Percentiles rank a stretch among this genome's conserved stretches.
Conservation (phyloP, 2,888 invertebrate genomes). For the Periphyllus acericola region DNA sequence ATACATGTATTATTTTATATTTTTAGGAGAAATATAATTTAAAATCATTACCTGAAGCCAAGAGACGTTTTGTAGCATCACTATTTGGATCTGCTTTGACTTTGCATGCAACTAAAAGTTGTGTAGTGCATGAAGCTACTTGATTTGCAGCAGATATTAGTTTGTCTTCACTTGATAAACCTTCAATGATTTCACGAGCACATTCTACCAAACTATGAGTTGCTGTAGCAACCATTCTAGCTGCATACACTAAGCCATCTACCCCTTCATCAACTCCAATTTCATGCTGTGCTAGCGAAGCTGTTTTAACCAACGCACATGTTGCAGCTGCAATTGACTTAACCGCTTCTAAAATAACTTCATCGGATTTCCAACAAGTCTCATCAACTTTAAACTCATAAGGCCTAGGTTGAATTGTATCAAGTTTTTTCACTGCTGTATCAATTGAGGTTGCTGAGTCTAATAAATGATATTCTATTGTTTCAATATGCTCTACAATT, state of each 20-base stretch:
- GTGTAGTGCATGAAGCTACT: slow-evolving; percentile 57
- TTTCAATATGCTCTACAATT: slow-evolving; percentile 96
- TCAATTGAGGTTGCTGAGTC: slow-evolving; percentile 98
- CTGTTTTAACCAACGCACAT: slow-evolving; percentile 57
- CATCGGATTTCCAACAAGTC: slow-evolving; percentile 57
- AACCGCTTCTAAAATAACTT: slow-evolving; percentile 54
- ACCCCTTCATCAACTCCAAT: slow-evolving; percentile 60
- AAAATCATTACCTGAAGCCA: slow-evolving; percentile 50
- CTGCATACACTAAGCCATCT: slow-evolving; percentile 58
- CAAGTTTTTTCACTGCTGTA: slow-evolving; percentile 95
- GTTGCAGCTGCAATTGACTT: slow-evolving; percentile 59
- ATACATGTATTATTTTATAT: background rate
- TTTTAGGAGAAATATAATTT: background rate
- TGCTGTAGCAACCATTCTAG: slow-evolving; percentile 56
- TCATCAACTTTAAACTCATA: slow-evolving; percentile 59
- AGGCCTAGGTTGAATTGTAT: slow-evolving; percentile 84
- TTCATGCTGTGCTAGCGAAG: slow-evolving; percentile 59
- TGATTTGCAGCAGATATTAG: slow-evolving; percentile 59
- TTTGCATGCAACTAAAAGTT: slow-evolving; percentile 57
- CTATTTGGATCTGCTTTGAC: slow-evolving; percentile 60
- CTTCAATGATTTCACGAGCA: slow-evolving; percentile 59
- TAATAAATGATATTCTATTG: slow-evolving; percentile 96
- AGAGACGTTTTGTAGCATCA: slow-evolving; percentile 55
- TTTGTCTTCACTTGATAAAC: slow-evolving; percentile 59
- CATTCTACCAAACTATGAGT: slow-evolving; percentile 57